These are phyloP conservation scores for Pteronotus mesoamericanus DNA, from an alignment of 2,797 vertebrate genomes.

Conservation along the genomic window DNA sequence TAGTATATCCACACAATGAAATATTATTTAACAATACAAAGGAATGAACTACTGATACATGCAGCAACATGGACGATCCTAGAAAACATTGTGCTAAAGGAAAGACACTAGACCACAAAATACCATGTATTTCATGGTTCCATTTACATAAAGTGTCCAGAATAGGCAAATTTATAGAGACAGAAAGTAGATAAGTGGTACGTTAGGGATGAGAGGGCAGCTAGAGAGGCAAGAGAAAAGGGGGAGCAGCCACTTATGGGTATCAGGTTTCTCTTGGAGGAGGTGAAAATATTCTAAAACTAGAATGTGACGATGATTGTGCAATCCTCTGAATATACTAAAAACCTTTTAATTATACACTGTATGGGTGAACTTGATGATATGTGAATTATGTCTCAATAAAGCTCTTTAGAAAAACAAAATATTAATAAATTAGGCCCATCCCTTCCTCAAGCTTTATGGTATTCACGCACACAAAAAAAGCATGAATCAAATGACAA, in stretches of 20 bases:
- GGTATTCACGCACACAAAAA: background rate
- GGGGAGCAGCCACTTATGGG: background rate
- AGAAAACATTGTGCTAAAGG: background rate
- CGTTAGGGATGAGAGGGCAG: background rate
- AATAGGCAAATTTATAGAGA: background rate
- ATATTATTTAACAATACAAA: background rate
- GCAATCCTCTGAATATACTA: background rate
- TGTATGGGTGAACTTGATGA: background rate
- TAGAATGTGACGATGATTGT: background rate
- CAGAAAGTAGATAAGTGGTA: background rate
- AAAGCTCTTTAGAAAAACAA: background rate
- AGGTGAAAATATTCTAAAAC: background rate
- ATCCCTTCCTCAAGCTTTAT: background rate
- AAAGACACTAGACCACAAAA: background rate
- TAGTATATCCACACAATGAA: background rate
- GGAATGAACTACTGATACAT: background rate
- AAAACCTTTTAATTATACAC: background rate
- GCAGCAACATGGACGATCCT: background rate
- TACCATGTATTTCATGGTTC: background rate
- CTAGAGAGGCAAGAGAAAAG: no score
- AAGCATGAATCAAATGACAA: background rate
- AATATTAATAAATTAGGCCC: background rate
- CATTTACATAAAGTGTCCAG: background rate
- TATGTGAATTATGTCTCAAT: background rate
- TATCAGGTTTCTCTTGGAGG: background rate